Evolutionary conservation across 2,797 vertebrate species (phyloP).

Genomic region (Echiichthys vipera): DNA sequence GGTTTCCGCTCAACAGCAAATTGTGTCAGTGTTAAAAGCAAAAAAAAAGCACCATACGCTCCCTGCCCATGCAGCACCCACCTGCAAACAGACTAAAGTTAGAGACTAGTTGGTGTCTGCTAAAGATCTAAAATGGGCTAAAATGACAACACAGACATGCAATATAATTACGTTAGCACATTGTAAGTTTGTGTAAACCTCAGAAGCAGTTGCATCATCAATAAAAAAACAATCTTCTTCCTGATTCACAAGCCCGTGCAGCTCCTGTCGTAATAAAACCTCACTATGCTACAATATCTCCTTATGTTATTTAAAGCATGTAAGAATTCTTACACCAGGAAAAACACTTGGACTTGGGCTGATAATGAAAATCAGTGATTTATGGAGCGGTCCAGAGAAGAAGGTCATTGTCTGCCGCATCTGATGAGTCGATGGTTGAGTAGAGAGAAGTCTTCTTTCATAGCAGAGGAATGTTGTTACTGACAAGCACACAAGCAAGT

Average conservation of each 20-base stretch:
- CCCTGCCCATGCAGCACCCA: neutral
- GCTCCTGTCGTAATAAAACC: neutral
- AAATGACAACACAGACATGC: too few relatives aligned
- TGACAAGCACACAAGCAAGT: conserved; percentile 24
- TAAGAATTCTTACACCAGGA: neutral
- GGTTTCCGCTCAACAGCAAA: neutral
- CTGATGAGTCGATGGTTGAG: conserved; percentile 45
- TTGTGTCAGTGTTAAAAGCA: too few relatives aligned
- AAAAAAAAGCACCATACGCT: too few relatives aligned
- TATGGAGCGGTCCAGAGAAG: conserved; percentile 43
- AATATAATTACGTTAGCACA: neutral
- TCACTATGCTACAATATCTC: neutral
- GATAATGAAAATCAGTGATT: conserved; percentile 56
- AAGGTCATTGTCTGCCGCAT: conserved; percentile 42
- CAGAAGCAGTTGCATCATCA: neutral
- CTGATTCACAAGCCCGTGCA: neutral
- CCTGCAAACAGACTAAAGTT: neutral
- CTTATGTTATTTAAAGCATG: conserved; percentile 4
- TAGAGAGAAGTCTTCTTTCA: conserved; percentile 38
- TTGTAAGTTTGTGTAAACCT: neutral
- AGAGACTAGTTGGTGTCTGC: neutral
- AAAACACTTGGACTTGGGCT: conserved; percentile 43
- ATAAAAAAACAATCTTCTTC: neutral
- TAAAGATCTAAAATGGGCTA: neutral
- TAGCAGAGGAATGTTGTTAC: conserved; percentile 38